Conservation (phyloP, 2,888 invertebrate species). For the Trichacis sp. region DNA sequence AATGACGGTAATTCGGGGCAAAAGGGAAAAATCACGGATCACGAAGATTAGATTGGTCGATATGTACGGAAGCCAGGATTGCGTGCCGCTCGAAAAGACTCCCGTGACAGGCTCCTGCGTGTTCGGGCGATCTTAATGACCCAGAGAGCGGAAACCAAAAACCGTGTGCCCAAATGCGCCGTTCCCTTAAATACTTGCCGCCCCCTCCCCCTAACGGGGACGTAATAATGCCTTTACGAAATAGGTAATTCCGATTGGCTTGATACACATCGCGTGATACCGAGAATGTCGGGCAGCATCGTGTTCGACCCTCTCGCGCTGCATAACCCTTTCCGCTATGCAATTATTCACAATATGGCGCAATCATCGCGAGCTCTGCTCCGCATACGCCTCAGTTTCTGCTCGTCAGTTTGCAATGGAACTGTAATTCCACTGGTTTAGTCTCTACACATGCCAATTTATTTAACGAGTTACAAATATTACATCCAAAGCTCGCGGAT, state of each 20-base stretch:
- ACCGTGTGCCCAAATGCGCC: constrained; percentile 3
- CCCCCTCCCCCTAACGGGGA: neutral
- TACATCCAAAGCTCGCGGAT: no score
- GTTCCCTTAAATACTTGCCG: neutral
- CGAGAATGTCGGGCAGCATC: constrained; percentile 1
- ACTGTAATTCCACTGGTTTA: neutral
- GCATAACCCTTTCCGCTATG: constrained; percentile 3
- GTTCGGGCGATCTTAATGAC: constrained; percentile 4
- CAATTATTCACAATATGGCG: constrained; percentile 4
- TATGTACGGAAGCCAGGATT: neutral
- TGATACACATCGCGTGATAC: constrained; percentile 4
- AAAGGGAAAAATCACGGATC: neutral
- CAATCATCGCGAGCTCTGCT: neutral
- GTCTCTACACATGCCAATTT: no score
- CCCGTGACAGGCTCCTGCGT: constrained; percentile 1
- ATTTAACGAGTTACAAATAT: no score
- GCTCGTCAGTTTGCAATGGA: constrained; percentile 1
- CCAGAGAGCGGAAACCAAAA: neutral
- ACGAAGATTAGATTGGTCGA: constrained; percentile 3
- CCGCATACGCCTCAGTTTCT: neutral
- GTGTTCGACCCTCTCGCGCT: neutral
- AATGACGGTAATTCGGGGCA: neutral
- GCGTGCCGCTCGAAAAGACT: constrained; percentile 1
- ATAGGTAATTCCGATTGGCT: constrained; percentile 5
- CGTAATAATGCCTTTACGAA: constrained; percentile 4